Conservation (phyloP, 2,797 vertebrate species). For the Smutsia gigantea region DNA sequence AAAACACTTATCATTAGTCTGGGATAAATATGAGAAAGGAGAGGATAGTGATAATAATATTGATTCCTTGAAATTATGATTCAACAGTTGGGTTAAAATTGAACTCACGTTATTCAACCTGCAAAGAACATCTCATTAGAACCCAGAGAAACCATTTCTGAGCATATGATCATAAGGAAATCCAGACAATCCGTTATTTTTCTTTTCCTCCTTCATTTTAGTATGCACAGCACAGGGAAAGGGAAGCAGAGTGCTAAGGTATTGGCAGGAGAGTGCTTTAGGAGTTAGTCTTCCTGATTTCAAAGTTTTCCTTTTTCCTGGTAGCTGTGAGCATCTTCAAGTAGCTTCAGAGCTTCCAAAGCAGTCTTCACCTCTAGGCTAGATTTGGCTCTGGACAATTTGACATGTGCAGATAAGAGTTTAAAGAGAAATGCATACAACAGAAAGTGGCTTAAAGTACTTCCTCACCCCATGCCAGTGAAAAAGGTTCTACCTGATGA, state of each 20-base stretch:
- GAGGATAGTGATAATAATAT: background rate
- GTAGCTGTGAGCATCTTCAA: background rate
- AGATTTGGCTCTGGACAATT: slow-evolving; percentile 10
- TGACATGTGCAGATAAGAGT: slow-evolving; percentile 29
- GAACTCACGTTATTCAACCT: slow-evolving; percentile 27
- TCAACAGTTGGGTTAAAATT: slow-evolving; percentile 1
- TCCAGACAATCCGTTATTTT: slow-evolving; percentile 1
- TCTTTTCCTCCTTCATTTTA: background rate
- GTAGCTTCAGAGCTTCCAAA: background rate
- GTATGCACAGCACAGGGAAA: background rate
- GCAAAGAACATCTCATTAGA: slow-evolving; percentile 16
- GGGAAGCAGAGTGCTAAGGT: background rate
- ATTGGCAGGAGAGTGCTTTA: background rate
- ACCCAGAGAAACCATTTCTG: slow-evolving; percentile 16
- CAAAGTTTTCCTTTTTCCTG: slow-evolving; percentile 42
- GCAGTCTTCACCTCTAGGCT: background rate
- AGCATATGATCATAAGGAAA: slow-evolving; percentile 25
- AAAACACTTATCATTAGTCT: background rate
- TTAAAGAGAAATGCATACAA: slow-evolving; percentile 45
- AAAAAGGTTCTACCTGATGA: background rate
- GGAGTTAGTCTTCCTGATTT: slow-evolving; percentile 53
- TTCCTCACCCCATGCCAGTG: background rate
- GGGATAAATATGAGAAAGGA: background rate
- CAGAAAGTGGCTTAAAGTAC: background rate
- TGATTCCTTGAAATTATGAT: slow-evolving; percentile 27